Evolutionary conservation across 64 coral and sea anemone species (phyloP).

Genomic region (Exaiptasia diaphana): DNA sequence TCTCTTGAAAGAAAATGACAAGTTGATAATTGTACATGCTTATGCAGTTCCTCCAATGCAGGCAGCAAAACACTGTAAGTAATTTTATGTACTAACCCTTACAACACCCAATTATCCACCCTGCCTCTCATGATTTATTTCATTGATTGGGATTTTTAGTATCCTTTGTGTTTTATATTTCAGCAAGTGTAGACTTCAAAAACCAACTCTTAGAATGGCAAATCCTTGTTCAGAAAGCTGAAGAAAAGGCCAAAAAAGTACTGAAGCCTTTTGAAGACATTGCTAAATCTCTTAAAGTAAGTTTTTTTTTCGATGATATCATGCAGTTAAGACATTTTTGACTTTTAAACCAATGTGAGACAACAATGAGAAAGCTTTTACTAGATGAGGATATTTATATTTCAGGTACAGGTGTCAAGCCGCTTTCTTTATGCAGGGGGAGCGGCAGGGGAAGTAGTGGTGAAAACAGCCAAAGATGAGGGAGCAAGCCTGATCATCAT

Average conservation of each 20-base stretch:
- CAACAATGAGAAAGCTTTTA: too few species aligned
- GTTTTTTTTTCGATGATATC: too few species aligned
- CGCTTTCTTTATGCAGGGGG: conserved; percentile 47
- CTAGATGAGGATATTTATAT: too few species aligned
- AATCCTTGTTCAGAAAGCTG: conserved; percentile 59
- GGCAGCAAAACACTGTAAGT: conserved; percentile 82
- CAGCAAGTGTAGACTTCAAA: conserved; percentile 83
- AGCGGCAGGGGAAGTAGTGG: conserved; percentile 64
- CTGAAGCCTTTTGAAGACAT: conserved; percentile 61
- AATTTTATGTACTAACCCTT: background rate
- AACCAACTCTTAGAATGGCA: conserved; percentile 73
- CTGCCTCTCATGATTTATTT: too few species aligned
- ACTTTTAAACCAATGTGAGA: too few species aligned
- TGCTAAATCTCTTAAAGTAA: conserved; percentile 51
- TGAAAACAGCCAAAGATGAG: conserved; percentile 67
- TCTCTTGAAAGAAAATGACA: conserved; percentile 52
- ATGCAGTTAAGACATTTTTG: too few species aligned
- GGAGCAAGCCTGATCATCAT: conserved; percentile 44
- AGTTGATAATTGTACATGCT: conserved; percentile 61
- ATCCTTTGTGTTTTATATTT: too few species aligned
- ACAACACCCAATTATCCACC: background rate
- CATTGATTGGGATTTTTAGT: too few species aligned
- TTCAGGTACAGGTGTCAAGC: conserved; percentile 36
- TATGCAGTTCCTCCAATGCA: conserved; percentile 74
- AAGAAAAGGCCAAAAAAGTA: conserved; percentile 71